Conservation (phyloP, 2,113 vertebrate genomes). For the Sciurus niger region DNA sequence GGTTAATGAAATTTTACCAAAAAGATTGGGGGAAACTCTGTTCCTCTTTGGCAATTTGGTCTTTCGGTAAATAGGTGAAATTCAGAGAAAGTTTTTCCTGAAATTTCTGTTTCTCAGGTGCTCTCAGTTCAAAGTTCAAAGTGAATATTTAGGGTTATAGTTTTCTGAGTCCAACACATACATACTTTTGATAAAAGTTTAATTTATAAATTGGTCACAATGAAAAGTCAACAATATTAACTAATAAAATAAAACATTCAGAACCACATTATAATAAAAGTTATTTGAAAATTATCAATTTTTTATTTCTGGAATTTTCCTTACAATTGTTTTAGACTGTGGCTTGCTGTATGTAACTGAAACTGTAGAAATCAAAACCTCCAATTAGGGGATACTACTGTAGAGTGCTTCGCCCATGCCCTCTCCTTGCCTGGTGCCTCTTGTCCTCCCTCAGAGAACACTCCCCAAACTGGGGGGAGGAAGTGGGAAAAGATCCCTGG, state of each 20-base stretch:
- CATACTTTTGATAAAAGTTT: not conserved
- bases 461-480: not conserved
- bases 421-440: not conserved
- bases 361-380: not conserved
- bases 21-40: not conserved
- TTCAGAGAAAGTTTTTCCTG: not conserved
- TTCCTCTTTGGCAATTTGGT: not conserved
- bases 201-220: not conserved
- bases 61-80: not conserved
- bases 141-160: not conserved
- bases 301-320: not conserved
- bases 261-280: not conserved
- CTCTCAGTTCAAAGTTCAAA: not conserved
- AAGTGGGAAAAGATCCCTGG: not conserved
- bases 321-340: not conserved
- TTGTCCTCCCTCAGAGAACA: not conserved
- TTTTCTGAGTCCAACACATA: not conserved
- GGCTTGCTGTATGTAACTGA: not conserved
- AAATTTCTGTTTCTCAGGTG: too few relatives aligned
- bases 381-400: too few relatives aligned
- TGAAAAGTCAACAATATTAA: not conserved
- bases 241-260: not conserved
- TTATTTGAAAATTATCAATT: not conserved
- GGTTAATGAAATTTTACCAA: not conserved
- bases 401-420: not conserved